Evolutionary conservation across 2,113 vertebrate species (phyloP), one percentile per base, ranked within the genome.

Genomic region (Calypte anna): DNA sequence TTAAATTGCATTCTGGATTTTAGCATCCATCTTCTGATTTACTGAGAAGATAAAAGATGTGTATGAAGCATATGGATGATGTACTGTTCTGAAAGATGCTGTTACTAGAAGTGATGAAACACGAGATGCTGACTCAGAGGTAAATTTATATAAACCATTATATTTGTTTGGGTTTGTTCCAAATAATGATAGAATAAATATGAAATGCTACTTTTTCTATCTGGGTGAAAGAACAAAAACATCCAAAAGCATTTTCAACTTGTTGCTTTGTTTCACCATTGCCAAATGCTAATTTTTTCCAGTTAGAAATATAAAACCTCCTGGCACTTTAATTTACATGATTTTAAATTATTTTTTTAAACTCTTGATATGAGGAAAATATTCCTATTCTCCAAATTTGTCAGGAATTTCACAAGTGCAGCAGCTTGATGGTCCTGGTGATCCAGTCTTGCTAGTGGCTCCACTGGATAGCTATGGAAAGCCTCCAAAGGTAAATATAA

Each of bases 71-170:
- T 91, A 85, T 72, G 90, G 88, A 67, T 93, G 96, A 96, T 88
- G 74, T 86, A 93, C 87, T 80, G 76, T 80, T 95, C 75, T 86
- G 87, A 68, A 84, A 97, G 90, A 92, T 79, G 76, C 93, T 88
- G 23, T 53, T 54, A 96, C 94, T 94, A 84, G 82, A 90, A 94
- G 86, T 59, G 96, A 96, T 95, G 96, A 96, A 96, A 95, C 97
- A 96, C 51, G 85, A 96, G 95, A 94, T 79, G 93, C 93, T 97
- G 95, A 95, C 96, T 96, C 96, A 94, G 96, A 96, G 95, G 96
- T 96, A 85, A 96, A 94, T 96, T 96, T 93, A 80, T 97, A 96
- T 93, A 82, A 81, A 86, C 53, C 80, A 88, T 94, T 94, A 36
- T 63, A 84, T 93, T 78, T 70, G 50, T 68, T 90, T 95, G 94